Percentiles rank a stretch among this genome's conserved stretches.
Conservation (phyloP, 2,888 invertebrate species). For the Phymatocera aterrima region DNA sequence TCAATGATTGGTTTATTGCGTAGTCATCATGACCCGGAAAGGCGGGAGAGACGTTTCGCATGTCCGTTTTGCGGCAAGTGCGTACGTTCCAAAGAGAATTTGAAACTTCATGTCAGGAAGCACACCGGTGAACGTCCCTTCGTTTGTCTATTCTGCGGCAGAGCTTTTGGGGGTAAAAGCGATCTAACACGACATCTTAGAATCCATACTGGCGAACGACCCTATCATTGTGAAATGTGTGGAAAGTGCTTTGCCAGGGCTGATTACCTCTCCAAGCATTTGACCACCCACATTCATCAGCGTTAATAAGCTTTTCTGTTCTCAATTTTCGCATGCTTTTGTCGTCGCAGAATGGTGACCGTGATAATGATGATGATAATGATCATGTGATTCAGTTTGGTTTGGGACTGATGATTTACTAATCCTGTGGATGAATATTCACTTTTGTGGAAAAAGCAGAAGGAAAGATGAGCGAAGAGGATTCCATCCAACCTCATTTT, state of each 20-base stretch:
- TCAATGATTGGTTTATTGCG: slow-evolving; percentile 82
- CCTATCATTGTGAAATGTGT: slow-evolving; percentile 94
- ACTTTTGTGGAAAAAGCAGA: too few species aligned
- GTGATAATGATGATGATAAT: not conserved
- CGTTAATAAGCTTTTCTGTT: slow-evolving; percentile 59
- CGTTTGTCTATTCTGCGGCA: slow-evolving; percentile 91
- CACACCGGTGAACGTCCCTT: slow-evolving; percentile 94
- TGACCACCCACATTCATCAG: slow-evolving; percentile 91
- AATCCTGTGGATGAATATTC: too few species aligned
- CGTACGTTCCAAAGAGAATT: slow-evolving; percentile 91
- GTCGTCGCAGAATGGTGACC: not conserved
- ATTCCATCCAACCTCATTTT: not conserved
- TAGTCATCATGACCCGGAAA: slow-evolving; percentile 64
- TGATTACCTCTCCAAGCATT: slow-evolving; percentile 93
- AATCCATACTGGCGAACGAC: slow-evolving; percentile 92
- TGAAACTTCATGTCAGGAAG: slow-evolving; percentile 91
- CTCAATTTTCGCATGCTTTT: not conserved
- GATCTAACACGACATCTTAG: slow-evolving; percentile 91
- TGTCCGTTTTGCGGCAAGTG: slow-evolving; percentile 94
- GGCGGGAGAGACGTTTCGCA: slow-evolving; percentile 81
- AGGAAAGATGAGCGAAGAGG: too few species aligned
- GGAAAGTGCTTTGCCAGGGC: slow-evolving; percentile 94
- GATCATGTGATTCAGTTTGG: too few species aligned
- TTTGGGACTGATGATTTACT: too few species aligned
- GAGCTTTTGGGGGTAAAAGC: slow-evolving; percentile 92